Percentiles rank a stretch among this genome's conserved stretches.
These are phyloP conservation scores for Stigmatopora argus DNA, from an alignment of 2,113 vertebrate genomes.

Conservation along the genomic window DNA sequence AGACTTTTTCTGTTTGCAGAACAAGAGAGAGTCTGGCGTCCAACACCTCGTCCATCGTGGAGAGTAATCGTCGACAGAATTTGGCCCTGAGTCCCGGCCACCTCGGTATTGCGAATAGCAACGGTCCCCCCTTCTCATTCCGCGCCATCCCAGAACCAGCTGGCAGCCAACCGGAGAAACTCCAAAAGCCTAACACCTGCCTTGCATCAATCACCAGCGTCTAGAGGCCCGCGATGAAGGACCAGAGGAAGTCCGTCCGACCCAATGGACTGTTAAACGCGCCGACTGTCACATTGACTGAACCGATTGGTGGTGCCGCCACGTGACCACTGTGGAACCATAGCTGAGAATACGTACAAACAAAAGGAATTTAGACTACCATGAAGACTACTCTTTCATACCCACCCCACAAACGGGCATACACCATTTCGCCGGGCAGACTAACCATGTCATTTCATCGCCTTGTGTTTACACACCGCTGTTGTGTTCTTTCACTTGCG, in stretches of 20 bases:
- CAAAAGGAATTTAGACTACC: constrained; percentile 23
- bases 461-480: constrained; percentile 49
- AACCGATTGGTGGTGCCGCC: constrained; percentile 25
- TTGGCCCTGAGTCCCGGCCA: constrained; percentile 89
- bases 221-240: constrained; percentile 53
- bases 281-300: constrained; percentile 26
- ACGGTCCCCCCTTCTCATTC: constrained; percentile 81
- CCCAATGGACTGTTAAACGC: constrained; percentile 44
- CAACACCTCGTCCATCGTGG: constrained; percentile 97
- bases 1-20: constrained; percentile 60
- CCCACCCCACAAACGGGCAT: constrained; percentile 11
- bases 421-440: constrained; percentile 38
- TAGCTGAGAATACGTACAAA: constrained; percentile 27
- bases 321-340: constrained; percentile 34
- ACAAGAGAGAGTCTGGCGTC: constrained; percentile 97
- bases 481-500: constrained; percentile 39
- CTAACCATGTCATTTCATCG: constrained; percentile 42
- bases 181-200: constrained; percentile 89
- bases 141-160: constrained; percentile 81
- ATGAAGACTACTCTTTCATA: constrained; percentile 19
- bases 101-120: constrained; percentile 73
- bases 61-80: constrained; percentile 94
- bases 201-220: constrained; percentile 97
- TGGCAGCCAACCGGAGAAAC: constrained; percentile 83
- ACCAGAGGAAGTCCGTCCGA: not conserved